phyloP scores from a whole-genome alignment of 2,888 invertebrate genomes.

The Crocallis elinguaria region DNA sequence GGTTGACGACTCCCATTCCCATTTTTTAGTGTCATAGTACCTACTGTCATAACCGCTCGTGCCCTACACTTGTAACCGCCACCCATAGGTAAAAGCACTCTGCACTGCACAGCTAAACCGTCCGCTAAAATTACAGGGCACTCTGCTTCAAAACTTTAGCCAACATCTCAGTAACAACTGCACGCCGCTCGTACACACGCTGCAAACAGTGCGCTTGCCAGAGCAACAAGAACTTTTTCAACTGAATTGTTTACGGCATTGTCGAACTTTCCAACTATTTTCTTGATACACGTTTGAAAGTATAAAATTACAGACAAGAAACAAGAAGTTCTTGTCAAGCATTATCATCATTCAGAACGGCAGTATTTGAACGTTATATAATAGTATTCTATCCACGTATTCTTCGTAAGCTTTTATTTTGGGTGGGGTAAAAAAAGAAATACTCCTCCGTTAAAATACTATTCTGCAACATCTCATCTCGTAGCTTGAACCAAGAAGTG shows the following conservation, averaged over 20 bases:
- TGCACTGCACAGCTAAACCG: constrained; percentile 54
- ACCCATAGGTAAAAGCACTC: constrained; percentile 64
- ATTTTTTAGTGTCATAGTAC: too few relatives aligned
- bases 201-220: constrained; percentile 27
- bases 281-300: not conserved
- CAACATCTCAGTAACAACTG: constrained; percentile 57
- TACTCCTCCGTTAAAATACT: too few relatives aligned
- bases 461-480: too few relatives aligned
- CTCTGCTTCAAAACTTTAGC: constrained; percentile 64
- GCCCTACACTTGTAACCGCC: constrained; percentile 33
- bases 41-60: constrained; percentile 26
- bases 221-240: constrained; percentile 12
- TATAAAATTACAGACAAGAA: not conserved
- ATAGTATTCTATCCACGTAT: too few relatives aligned
- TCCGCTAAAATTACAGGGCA: constrained; percentile 72
- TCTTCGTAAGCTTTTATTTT: too few relatives aligned
- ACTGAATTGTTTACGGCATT: constrained; percentile 5
- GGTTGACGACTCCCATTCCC: too few relatives aligned
- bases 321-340: not conserved
- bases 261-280: not conserved
- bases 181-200: constrained; percentile 40
- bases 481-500: too few relatives aligned
- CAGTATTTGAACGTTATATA: too few relatives aligned
- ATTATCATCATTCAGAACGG: too few relatives aligned
- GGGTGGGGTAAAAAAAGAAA: too few relatives aligned